A percentile compares a stretch with the other conserved stretches of the same genome.
These are phyloP conservation scores for Eudasyphora cyanicolor DNA, from an alignment of 2,888 invertebrate genomes.

Conservation along the genomic window DNA sequence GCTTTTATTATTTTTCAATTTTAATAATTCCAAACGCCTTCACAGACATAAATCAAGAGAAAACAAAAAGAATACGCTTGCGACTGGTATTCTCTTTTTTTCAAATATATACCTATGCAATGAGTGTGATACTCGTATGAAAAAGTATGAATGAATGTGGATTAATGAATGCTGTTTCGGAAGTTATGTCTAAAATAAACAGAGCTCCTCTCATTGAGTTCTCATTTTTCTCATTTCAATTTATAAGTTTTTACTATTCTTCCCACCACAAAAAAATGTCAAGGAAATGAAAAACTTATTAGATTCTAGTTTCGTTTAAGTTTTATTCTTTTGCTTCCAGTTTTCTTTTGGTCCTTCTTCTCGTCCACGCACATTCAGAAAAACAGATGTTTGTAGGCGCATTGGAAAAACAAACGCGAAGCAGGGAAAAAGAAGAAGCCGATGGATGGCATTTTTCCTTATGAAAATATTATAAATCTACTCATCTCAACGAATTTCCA, in stretches of 20 bases:
- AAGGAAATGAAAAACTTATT: slow-evolving; percentile 9
- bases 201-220: too few relatives aligned
- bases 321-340: not conserved
- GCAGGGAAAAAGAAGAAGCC: not conserved
- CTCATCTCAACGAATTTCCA: slow-evolving; percentile 26
- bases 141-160: not conserved
- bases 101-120: too few relatives aligned
- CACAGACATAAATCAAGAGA: not conserved
- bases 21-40: not conserved
- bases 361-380: not conserved
- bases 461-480: slow-evolving; percentile 7
- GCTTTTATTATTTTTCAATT: not conserved
- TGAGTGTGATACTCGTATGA: too few relatives aligned
- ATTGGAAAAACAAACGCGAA: slow-evolving; percentile 18
- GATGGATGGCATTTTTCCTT: slow-evolving; percentile 5
- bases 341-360: too few relatives aligned
- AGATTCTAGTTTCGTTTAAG: not conserved
- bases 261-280: not conserved
- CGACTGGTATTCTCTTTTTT: too few relatives aligned
- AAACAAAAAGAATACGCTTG: not conserved
- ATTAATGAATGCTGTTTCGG: too few relatives aligned
- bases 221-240: not conserved
- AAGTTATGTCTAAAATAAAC: too few relatives aligned
- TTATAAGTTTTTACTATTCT: too few relatives aligned
- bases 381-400: slow-evolving; percentile 45